phyloP scores from a whole-genome alignment of 2,797 vertebrate genomes.

The Natrix natrix region DNA sequence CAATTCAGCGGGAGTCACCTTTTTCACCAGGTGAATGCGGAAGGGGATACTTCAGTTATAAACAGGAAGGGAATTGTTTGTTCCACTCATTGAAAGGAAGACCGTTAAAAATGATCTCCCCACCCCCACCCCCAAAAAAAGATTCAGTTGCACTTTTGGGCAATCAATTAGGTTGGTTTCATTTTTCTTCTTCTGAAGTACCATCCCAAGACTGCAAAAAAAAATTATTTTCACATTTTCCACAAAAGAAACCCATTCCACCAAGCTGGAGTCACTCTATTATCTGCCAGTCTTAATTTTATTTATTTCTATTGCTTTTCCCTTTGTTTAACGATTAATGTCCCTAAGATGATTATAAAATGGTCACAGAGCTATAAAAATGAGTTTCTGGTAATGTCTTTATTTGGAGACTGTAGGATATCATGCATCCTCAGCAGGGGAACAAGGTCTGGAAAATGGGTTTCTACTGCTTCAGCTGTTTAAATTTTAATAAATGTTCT shows the following conservation, averaged over 20 bases:
- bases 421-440: background rate
- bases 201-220: conserved; percentile 19
- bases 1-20: conserved; percentile 60
- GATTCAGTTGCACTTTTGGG: background rate
- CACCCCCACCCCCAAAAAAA: background rate
- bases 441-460: background rate
- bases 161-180: background rate
- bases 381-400: background rate
- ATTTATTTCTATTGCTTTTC: background rate
- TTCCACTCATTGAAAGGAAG: conserved; percentile 40
- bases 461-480: conserved; percentile 2
- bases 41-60: conserved; percentile 47
- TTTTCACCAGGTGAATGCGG: conserved; percentile 51
- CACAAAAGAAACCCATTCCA: background rate
- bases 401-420: background rate
- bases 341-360: background rate
- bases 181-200: background rate
- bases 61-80: conserved; percentile 34
- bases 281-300: conserved; percentile 44
- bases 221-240: background rate
- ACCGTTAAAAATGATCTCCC: conserved; percentile 20
- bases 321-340: background rate
- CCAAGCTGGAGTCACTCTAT: background rate
- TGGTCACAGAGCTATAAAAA: background rate
- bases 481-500: background rate